Percentiles rank a stretch among this genome's conserved stretches.
phyloP scores from a whole-genome alignment of 1,140 invertebrate genomes.

The Ericerus pela region DNA sequence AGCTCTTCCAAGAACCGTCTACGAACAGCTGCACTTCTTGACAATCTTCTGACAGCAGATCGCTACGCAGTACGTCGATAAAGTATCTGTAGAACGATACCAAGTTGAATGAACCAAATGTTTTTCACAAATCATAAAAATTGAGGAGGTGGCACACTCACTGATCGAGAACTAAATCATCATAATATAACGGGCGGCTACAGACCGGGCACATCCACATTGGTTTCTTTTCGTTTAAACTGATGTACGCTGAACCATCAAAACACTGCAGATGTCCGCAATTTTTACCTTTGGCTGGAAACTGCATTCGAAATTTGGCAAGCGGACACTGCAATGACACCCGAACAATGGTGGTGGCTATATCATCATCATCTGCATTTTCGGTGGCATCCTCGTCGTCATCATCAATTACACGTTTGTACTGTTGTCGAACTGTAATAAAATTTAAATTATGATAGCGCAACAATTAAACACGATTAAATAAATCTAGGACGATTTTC shows the following conservation, averaged over 20 bases:
- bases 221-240: slow-evolving; percentile 97
- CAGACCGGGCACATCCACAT: slow-evolving; percentile 98
- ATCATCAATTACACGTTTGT: slow-evolving; percentile 1
- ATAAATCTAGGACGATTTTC: too few species aligned
- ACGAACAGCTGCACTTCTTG: slow-evolving; percentile 16
- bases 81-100: slow-evolving; percentile 6
- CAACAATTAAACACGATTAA: too few species aligned
- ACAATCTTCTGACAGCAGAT: neutral
- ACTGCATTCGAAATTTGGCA: slow-evolving; percentile 85
- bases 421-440: neutral
- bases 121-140: neutral
- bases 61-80: slow-evolving; percentile 7
- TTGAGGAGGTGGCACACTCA: neutral
- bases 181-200: slow-evolving; percentile 43
- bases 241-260: slow-evolving; percentile 83
- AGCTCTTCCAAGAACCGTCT: slow-evolving; percentile 16
- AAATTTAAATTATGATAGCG: too few species aligned
- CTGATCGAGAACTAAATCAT: slow-evolving; percentile 15
- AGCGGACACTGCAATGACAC: slow-evolving; percentile 49
- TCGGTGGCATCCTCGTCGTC: neutral
- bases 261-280: slow-evolving; percentile 97
- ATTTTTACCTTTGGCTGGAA: slow-evolving; percentile 74
- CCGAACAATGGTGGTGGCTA: slow-evolving; percentile 16
- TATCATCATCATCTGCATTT: slow-evolving; percentile 15
- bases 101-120: neutral